These are phyloP conservation scores for Cotesia typhae DNA, from an alignment of 1,140 invertebrate species.

Conservation along the genomic window DNA sequence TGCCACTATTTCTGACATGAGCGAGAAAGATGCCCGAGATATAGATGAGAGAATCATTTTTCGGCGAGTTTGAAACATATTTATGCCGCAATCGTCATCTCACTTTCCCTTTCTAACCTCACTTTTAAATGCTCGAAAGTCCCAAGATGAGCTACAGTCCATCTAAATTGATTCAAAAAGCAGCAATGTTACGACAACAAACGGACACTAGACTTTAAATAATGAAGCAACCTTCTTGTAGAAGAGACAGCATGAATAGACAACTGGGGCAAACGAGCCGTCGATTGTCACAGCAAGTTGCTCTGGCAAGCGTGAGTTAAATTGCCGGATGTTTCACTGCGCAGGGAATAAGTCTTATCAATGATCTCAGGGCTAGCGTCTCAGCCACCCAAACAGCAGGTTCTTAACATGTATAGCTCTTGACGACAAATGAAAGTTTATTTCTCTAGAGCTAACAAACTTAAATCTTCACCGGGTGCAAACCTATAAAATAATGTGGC, in stretches of 20 bases:
- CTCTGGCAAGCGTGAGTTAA: slow-evolving; percentile 49
- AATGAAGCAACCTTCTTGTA: too few species aligned
- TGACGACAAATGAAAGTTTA: not conserved
- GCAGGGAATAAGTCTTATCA: slow-evolving; percentile 3
- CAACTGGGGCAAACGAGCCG: slow-evolving; percentile 55
- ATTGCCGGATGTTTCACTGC: slow-evolving; percentile 25
- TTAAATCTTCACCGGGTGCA: not conserved
- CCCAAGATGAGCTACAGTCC: too few species aligned
- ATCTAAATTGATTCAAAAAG: too few species aligned
- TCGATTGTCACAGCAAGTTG: slow-evolving; percentile 54
- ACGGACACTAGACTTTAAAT: too few species aligned
- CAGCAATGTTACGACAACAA: too few species aligned
- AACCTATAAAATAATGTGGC: not conserved
- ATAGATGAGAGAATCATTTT: slow-evolving; percentile 20
- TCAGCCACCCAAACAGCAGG: not conserved
- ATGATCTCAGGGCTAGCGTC: slow-evolving; percentile 4
- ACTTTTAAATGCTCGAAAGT: too few species aligned
- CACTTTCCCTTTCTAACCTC: too few species aligned
- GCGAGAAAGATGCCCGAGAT: slow-evolving; percentile 23
- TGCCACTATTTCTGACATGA: slow-evolving; percentile 20
- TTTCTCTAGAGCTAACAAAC: too few species aligned
- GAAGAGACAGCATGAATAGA: slow-evolving; percentile 45
- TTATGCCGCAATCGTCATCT: too few species aligned
- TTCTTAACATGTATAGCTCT: not conserved
- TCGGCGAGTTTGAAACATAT: too few species aligned